Percentiles rank a stretch among this genome's conserved stretches.
phyloP scores from a whole-genome alignment of 2,888 invertebrate species.

The Caenorhabditis becei region DNA sequence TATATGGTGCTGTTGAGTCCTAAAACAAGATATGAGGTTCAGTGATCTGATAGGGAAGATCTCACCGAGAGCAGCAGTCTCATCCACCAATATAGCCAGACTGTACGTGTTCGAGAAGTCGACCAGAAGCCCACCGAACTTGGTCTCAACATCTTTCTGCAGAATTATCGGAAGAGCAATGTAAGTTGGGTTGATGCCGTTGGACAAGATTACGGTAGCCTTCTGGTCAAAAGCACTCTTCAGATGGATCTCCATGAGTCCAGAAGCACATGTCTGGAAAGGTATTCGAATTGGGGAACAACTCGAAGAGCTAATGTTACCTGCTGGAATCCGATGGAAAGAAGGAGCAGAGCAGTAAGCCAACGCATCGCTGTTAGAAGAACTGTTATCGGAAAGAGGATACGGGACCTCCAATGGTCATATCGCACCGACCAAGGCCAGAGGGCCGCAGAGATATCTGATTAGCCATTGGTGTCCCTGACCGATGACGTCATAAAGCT shows the following conservation, averaged over 20 bases:
- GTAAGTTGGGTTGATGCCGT: slow-evolving; percentile 2
- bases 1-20: slow-evolving; percentile 14
- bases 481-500: too few relatives aligned
- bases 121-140: slow-evolving; percentile 19
- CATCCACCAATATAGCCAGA: slow-evolving; percentile 5
- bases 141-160: slow-evolving; percentile 8
- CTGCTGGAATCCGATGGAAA: background rate
- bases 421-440: too few relatives aligned
- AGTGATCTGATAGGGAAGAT: too few relatives aligned
- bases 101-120: slow-evolving; percentile 23
- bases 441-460: too few relatives aligned
- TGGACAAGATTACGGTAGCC: slow-evolving; percentile 24
- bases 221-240: slow-evolving; percentile 27
- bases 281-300: background rate
- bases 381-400: too few relatives aligned
- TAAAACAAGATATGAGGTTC: background rate
- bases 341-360: background rate
- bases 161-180: slow-evolving; percentile 22
- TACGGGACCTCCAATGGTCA: too few relatives aligned
- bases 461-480: too few relatives aligned
- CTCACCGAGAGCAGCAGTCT: slow-evolving; percentile 14
- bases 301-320: background rate
- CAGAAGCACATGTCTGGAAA: slow-evolving; percentile 15
- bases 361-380: too few relatives aligned
- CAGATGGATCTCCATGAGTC: slow-evolving; percentile 23